Conservation (phyloP, 2,888 invertebrate species). For the Leptarthrus brevirostris region DNA sequence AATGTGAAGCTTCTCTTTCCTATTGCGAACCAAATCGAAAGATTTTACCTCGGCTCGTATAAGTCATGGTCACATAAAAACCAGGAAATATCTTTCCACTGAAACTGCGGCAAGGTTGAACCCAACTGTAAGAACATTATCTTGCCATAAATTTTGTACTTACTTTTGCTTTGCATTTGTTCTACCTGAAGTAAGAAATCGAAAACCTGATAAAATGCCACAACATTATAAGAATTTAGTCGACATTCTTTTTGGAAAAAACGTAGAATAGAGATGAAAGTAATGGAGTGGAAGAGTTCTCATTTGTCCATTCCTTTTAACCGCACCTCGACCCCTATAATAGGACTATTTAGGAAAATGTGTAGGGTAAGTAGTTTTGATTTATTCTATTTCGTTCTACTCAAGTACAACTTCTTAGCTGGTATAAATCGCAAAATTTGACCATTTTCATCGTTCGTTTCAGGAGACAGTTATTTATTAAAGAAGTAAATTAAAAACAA, state of each 20-base stretch:
- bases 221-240: neutral
- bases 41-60: constrained; percentile 11
- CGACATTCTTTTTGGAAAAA: neutral
- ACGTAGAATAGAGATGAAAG: neutral
- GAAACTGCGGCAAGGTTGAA: constrained; percentile 13
- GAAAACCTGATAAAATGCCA: neutral
- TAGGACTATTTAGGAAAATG: neutral
- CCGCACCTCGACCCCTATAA: neutral
- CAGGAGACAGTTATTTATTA: neutral
- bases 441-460: neutral
- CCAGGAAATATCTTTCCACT: constrained; percentile 21
- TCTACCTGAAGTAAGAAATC: neutral
- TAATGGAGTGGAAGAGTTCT: constrained; percentile 12
- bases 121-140: constrained; percentile 29
- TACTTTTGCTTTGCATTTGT: neutral
- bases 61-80: constrained; percentile 28
- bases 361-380: constrained; percentile 7
- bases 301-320: neutral
- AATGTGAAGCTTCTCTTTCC: neutral
- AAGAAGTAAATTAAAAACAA: neutral
- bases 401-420: neutral
- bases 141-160: constrained; percentile 11
- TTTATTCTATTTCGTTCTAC: constrained; percentile 8
- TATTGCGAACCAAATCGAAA: neutral
- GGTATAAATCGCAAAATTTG: neutral